phyloP scores from a whole-genome alignment of 1,140 invertebrate species.

The Saxidomus purpurata region DNA sequence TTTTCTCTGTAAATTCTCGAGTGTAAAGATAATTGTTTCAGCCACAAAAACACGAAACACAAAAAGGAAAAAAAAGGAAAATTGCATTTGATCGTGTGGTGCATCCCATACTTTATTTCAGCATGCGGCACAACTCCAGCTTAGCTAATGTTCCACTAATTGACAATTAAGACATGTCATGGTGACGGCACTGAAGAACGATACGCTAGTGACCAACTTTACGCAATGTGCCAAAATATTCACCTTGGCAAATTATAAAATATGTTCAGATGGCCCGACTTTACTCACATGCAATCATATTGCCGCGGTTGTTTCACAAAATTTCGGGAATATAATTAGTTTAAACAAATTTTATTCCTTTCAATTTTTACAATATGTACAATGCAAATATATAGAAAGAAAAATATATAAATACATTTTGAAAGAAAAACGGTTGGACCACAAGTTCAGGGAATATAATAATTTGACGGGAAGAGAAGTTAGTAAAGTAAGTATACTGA shows the following conservation, averaged over 20 bases:
- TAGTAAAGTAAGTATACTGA: slow-evolving; percentile 54
- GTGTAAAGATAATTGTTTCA: slow-evolving; percentile 54
- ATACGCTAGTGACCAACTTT: slow-evolving; percentile 53
- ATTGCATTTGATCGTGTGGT: slow-evolving; percentile 53
- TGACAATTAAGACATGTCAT: slow-evolving; percentile 54
- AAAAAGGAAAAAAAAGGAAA: slow-evolving; percentile 43
- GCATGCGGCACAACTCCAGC: slow-evolving; percentile 48
- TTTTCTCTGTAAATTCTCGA: slow-evolving; percentile 30
- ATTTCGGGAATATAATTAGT: slow-evolving; percentile 54
- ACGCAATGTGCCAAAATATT: slow-evolving; percentile 54
- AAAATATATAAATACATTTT: too few species aligned
- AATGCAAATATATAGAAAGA: too few species aligned
- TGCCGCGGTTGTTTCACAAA: slow-evolving; percentile 47
- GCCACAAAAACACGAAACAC: slow-evolving; percentile 44
- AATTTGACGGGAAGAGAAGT: slow-evolving; percentile 8
- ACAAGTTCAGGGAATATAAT: slow-evolving; percentile 49
- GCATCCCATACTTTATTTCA: slow-evolving; percentile 54
- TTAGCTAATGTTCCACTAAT: slow-evolving; percentile 54
- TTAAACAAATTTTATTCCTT: too few species aligned
- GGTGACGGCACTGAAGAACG: slow-evolving; percentile 52
- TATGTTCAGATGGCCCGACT: slow-evolving; percentile 53
- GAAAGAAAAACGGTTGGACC: slow-evolving; percentile 28
- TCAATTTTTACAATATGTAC: too few species aligned
- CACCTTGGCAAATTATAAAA: slow-evolving; percentile 45
- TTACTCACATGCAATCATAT: slow-evolving; percentile 54